Conservation (phyloP, 2,797 vertebrate species). For the Manis pentadactyla region DNA sequence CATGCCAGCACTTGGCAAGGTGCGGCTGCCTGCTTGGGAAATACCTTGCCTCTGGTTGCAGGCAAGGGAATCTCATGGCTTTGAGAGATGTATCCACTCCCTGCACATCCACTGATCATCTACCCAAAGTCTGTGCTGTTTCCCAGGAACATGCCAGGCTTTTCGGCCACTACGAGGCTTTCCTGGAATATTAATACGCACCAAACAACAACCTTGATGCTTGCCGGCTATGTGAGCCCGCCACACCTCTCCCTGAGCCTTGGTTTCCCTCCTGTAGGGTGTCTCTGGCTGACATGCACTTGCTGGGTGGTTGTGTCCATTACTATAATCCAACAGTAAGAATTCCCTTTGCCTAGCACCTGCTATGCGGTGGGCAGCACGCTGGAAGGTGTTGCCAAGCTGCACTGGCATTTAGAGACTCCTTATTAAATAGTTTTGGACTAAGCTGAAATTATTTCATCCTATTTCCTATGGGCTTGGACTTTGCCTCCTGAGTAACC, state of each 20-base stretch:
- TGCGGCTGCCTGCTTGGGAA: neutral
- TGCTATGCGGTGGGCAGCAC: neutral
- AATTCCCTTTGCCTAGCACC: neutral
- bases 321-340: neutral
- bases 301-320: neutral
- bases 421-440: neutral
- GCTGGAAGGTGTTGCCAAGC: neutral
- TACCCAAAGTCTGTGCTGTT: neutral
- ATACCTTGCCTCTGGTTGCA: neutral
- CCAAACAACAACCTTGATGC: neutral
- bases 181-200: neutral
- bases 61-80: neutral
- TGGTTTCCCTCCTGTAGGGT: neutral
- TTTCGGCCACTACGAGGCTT: neutral
- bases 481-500: neutral
- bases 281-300: neutral
- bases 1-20: neutral
- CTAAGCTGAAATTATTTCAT: neutral
- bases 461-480: neutral
- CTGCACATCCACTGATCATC: too few relatives aligned
- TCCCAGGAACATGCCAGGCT: neutral
- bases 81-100: neutral
- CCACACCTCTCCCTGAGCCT: neutral
- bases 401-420: neutral
- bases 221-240: too few relatives aligned